These are phyloP conservation scores for Acutogordius australiensis DNA, from an alignment of 2,888 invertebrate species.

Conservation along the genomic window DNA sequence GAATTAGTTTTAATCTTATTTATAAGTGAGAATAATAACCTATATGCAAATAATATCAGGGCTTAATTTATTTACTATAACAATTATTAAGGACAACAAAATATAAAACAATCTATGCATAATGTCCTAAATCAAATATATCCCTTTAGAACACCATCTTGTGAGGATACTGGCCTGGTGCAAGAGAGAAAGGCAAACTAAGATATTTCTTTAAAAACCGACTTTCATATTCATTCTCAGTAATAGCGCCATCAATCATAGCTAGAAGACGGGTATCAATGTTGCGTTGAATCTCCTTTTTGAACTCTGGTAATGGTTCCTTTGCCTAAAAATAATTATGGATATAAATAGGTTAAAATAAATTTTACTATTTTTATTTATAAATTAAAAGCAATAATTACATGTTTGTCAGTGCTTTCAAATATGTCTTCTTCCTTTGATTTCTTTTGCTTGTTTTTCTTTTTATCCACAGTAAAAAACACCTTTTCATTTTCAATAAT, in stretches of 20 bases:
- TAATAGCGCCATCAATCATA: background rate
- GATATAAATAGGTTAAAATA: background rate
- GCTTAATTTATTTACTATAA: no score
- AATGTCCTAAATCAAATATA: no score
- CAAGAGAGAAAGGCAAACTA: background rate
- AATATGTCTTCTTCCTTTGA: background rate
- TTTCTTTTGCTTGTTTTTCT: background rate
- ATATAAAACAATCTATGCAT: no score
- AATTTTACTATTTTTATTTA: no score
- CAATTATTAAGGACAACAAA: no score
- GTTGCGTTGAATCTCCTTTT: background rate
- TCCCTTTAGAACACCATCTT: slow-evolving; percentile 13
- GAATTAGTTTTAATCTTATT: no score
- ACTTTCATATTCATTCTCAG: background rate
- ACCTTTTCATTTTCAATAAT: background rate
- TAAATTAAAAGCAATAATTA: no score
- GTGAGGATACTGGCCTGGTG: background rate
- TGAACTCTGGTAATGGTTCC: background rate
- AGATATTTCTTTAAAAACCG: background rate
- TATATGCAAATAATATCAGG: no score
- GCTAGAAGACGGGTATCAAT: background rate
- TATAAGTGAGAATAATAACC: no score
- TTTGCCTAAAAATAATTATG: background rate
- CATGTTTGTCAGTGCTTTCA: background rate
- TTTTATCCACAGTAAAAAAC: background rate